phyloP scores from a whole-genome alignment of 2,113 vertebrate species.

The Apaloderma vittatum region DNA sequence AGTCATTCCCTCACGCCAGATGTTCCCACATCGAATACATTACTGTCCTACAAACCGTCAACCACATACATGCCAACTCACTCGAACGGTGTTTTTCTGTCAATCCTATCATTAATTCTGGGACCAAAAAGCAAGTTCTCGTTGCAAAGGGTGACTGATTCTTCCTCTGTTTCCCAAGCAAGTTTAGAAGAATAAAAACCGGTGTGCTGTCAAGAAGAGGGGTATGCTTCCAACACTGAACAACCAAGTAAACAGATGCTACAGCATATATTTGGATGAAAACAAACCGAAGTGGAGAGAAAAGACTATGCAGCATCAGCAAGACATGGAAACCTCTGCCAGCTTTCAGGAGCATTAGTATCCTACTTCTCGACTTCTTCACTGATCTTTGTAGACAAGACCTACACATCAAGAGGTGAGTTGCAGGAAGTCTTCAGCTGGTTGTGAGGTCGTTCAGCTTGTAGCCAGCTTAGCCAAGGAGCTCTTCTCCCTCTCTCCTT shows the following conservation, averaged over 20 bases:
- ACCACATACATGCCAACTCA: background rate
- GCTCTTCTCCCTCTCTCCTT: background rate
- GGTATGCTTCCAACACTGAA: background rate
- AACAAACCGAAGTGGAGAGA: background rate
- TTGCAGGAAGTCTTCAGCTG: background rate
- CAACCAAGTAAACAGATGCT: constrained; percentile 46
- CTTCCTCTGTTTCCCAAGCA: background rate
- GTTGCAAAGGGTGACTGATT: background rate
- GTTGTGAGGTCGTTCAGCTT: background rate
- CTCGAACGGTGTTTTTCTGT: background rate
- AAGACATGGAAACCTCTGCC: background rate
- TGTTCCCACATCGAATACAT: constrained; percentile 13
- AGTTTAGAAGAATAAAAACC: background rate
- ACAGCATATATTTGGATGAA: constrained; percentile 10
- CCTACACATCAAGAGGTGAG: background rate
- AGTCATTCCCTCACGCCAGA: background rate
- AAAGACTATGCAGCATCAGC: background rate
- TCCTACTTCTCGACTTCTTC: background rate
- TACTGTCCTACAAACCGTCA: background rate
- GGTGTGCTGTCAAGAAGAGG: background rate
- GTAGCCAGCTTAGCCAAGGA: background rate
- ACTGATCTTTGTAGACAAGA: background rate
- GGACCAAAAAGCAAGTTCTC: background rate
- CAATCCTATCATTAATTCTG: background rate
- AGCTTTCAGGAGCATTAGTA: background rate